phyloP scores from a whole-genome alignment of 2,888 invertebrate genomes.

The Oscheius myriophilus region DNA sequence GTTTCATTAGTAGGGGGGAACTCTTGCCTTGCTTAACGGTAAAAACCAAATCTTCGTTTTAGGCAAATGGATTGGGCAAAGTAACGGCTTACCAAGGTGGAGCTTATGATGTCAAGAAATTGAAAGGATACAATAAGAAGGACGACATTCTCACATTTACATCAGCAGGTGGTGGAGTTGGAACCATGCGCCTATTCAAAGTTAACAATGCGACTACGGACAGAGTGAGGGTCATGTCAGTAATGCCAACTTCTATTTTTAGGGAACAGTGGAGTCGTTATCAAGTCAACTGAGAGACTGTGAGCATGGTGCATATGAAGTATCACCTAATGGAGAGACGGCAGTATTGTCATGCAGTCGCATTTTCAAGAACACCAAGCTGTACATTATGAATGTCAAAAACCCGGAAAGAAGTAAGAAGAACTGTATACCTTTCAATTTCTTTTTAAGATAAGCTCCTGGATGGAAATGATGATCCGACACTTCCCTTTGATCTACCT shows the following conservation, averaged over 20 bases:
- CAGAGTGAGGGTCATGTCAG: slow-evolving; percentile 18
- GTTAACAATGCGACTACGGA: slow-evolving; percentile 34
- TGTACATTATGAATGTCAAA: slow-evolving; percentile 44
- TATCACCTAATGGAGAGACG: slow-evolving; percentile 45
- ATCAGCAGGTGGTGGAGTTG: slow-evolving; percentile 36
- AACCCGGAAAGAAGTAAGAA: slow-evolving; percentile 39
- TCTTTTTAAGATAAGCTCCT: slow-evolving; percentile 38
- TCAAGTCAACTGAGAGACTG: slow-evolving; percentile 76
- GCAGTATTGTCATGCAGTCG: slow-evolving; percentile 36
- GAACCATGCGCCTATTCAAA: slow-evolving; percentile 31
- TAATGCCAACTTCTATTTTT: too few relatives aligned
- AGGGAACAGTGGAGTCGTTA: slow-evolving; percentile 21
- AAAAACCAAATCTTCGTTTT: too few relatives aligned
- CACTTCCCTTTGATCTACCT: slow-evolving; percentile 81
- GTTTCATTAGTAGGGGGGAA: too few relatives aligned
- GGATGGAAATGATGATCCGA: slow-evolving; percentile 35
- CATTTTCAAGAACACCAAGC: slow-evolving; percentile 46
- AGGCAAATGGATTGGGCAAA: slow-evolving; percentile 43
- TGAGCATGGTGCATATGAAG: slow-evolving; percentile 74
- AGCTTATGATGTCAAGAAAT: slow-evolving; percentile 70
- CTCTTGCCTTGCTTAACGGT: too few relatives aligned
- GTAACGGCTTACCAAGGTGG: slow-evolving; percentile 68
- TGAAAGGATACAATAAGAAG: slow-evolving; percentile 69
- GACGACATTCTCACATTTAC: slow-evolving; percentile 42
- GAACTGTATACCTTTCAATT: not conserved